Evolutionary conservation across 2,797 vertebrate species (phyloP), one percentile per base, ranked within the genome.

Genomic region (Microchirus variegatus): DNA sequence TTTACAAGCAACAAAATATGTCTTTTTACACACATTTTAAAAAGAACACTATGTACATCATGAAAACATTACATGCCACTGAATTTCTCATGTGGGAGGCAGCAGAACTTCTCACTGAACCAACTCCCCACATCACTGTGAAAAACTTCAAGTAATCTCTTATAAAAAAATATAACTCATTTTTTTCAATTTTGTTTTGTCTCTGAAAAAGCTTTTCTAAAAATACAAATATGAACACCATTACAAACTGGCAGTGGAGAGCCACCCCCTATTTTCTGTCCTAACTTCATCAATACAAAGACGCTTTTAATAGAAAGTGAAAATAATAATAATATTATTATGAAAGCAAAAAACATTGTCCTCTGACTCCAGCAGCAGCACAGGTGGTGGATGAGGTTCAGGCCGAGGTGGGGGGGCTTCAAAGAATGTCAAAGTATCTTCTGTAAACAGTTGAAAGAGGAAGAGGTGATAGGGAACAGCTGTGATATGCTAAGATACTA

Each of bases 81-180:
- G 62, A 72, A 76, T 75, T 76, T 83, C 59, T 81, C 67, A 61
- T 53, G 46, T 81, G 74, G 76, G 71, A 63, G 67, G 66, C 77
- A 80, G 76, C 73, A 58, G 75, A 81, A 72, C 16, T 76, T 80
- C 53, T 63, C 31, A 59, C 74, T 64, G 15, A 46, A 56, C 73
- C 58, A 44, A 26, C 64, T 61, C 72, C 56, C 68, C 71, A 46
- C 42, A 37, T 83, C 76, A 70, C 66, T n/a, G 67, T 89, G 83
- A 87, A 89, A 92, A 91, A 90, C 82, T 91, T 94, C 90, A 93
- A 93, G 92, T 93, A 90, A 85, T 88, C 75, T 86, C 64, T 88
- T 91, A 92, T 87, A 93, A 93, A 93, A 93, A 94, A 92, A 93
- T 73, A 93, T 85, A 76, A 73, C 83, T 80, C 90, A 79, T 90